Base-by-base conservation (phyloP, 2,113 vertebrate species). In the Spea bombifrons region DNA sequence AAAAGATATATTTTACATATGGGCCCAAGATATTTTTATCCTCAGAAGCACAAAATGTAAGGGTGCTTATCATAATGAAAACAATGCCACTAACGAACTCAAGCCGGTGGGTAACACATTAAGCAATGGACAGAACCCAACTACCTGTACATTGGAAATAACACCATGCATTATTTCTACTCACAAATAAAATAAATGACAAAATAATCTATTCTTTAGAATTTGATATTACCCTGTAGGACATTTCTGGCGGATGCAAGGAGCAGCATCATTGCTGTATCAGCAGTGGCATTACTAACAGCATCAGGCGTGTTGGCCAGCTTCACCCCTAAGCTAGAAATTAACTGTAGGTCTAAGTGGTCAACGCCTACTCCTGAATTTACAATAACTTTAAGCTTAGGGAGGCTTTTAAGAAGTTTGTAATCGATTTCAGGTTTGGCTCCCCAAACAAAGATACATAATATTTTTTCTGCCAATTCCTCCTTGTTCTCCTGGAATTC, bases 191-290 rank as follows among this genome's bases (percentile, higher is more conserved):
- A 30, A n/a, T n/a, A n/a, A n/a, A n/a, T n/a, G n/a, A n/a, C n/a
- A n/a, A n/a, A n/a, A 30, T 30, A 30, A 30, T 30, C 30, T 30
- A 30, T 30, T 30, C 30, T 30, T 59, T 12, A 59, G 9, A 59
- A 59, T 59, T 67, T 47, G 4, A 55, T 10, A 49, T 86, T 87
- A 94, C 92, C 92, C 87, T 93, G 87, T 3, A 93, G 17, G 0
- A 95, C 73, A 63, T 85, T 92, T 50, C 90, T 87, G 48, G 94
- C 94, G 1, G 93, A 92, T 0, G 92, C 91, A 69, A 96, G 86
- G 63, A 96, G 88, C 76, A 95, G 83, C 55, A 86, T 89, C 92
- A 94, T 90, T 17, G 86, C 94, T 0, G 93, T 83, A 46, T 94
- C 93, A 8, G 94, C 95, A 1, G 91, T 94, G 63, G 93, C 80